Base-by-base conservation (phyloP, 2,797 vertebrate genomes). In the Smutsia gigantea region DNA sequence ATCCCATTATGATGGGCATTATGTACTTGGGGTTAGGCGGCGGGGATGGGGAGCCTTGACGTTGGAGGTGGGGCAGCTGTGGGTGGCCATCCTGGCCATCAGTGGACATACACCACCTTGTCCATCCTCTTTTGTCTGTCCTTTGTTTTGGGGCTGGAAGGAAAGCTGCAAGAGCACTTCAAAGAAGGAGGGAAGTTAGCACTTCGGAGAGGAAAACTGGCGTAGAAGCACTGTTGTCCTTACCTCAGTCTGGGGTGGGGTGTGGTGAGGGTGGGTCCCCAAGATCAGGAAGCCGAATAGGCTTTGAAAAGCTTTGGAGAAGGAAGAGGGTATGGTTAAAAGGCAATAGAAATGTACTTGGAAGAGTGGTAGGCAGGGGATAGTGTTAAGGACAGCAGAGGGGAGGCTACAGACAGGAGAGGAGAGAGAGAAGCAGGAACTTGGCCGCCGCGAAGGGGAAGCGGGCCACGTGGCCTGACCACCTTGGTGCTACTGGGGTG, bases 291-390 rank as follows among this genome's bases (percentile, higher is more conserved):
- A 78, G 42, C 15, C 23, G 31, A 12, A 5, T 14, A 18, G 49
- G 15, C 37, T 71, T 90, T 37, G 21, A 53, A 71, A 75, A 92
- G 27, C 39, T 11, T 1, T 37, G 29, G 29, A 18, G 71, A 61
- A 90, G 83, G 84, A 81, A 82, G 85, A 92, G 17, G 27, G 61
- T 7, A 4, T 51, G 17, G 17, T 49, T n/a, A 83, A 51, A 92
- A 83, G 66, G 49, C 57, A n/a, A 4, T 53, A 42, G 46, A 51
- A 49, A 31, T 34, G 7, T 51, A 3, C 14, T 71, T 17, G 53
- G 27, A 64, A 53, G 74, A 85, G 53, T 37, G 8, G 72, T 27
- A 66, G 53, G 49, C 64, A 51, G 66, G 83, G 13, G 37, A 5
- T 7, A 11, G 37, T 25, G 42, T 8, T 61, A 74, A 74, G 29